Evolutionary conservation across 2,888 invertebrate species (phyloP), one percentile per base, ranked within the genome.

Genomic region (Sisyra terminalis): DNA sequence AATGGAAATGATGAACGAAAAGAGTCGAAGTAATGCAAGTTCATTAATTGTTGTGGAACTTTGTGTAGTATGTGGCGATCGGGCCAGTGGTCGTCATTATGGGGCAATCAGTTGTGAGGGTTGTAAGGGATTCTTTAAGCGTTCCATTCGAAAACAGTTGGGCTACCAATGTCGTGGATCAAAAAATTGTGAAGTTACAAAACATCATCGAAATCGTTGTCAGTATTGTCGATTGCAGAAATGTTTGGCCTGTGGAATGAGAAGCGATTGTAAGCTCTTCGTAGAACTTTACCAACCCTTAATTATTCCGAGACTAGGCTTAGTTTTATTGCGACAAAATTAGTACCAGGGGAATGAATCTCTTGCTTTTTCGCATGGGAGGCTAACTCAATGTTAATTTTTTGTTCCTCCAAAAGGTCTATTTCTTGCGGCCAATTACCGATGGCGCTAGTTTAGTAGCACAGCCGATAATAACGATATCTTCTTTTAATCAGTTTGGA

Each of bases 141-240:
- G 97, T 1, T 93, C 92, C 15, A 96, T 97, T 53, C 77, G 97
- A 44, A 97, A 97, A 65, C 90, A 94, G 64, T 70, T 94, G 42
- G 96, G 94, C 38, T 97, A 98, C 65, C 89, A 92, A 51, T 97
- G 97, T 58, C 75, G 97, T 3, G 94, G 96, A 44, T 82, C 78
- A 53, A 92, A 92, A 71, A 90, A 90, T 65, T 97, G 97, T 58
- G 93, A 94, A 63, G 94, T 97, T 49, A 97, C 93, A 44, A 98
- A 98, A 65, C 93, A 97, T 58, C 96, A 97, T 61, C 76, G 97
- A 47, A 97, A 97, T 69, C 76, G 97, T 45, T 97, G 97, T 66
- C 97, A 97, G 70, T 96, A 93, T 69, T 97, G 97, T 63, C 78
- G 97, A 40, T 74, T 98, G 49, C 93, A 96, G 66, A 97, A 97